Evolutionary conservation across 1,140 invertebrate genomes (phyloP).

Genomic region (Conus ventricosus): DNA sequence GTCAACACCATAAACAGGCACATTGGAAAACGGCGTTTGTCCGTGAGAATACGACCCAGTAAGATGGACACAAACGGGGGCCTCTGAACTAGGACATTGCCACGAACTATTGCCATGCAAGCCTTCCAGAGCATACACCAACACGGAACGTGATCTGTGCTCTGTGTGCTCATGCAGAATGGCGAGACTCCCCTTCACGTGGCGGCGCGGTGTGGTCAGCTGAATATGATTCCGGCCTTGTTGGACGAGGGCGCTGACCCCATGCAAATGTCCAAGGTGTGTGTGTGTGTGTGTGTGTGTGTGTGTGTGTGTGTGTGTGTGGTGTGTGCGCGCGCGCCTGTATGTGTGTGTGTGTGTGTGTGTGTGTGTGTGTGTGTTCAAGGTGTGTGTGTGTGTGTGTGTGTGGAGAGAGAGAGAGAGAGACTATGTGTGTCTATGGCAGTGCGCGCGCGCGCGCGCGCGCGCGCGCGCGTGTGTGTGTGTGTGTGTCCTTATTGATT

Average conservation of each 20-base stretch:
- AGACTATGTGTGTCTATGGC: too few species aligned
- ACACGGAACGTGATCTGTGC: background rate
- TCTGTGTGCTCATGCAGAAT: constrained; percentile 79
- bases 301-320: background rate
- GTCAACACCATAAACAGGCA: too few species aligned
- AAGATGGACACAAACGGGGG: too few species aligned
- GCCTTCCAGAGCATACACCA: too few species aligned
- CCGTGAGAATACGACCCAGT: too few species aligned
- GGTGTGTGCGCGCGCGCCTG: background rate
- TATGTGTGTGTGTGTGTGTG: constrained; percentile 4
- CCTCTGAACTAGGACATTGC: too few species aligned
- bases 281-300: background rate
- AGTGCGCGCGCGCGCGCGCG: too few species aligned
- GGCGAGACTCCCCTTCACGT: constrained; percentile 96
- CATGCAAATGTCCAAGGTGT: constrained; percentile 90
- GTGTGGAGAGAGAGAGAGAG: too few species aligned
- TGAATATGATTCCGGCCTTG: constrained; percentile 88
- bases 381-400: background rate
- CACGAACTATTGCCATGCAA: too few species aligned
- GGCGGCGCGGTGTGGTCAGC: constrained; percentile 90
- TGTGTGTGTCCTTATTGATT: too few species aligned
- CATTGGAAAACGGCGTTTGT: too few species aligned
- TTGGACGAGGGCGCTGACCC: constrained; percentile 94
- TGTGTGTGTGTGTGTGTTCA: background rate
- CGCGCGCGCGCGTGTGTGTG: too few species aligned